Base-by-base conservation (phyloP, 2,797 vertebrate genomes). In the Pagetopsis macropterus region DNA sequence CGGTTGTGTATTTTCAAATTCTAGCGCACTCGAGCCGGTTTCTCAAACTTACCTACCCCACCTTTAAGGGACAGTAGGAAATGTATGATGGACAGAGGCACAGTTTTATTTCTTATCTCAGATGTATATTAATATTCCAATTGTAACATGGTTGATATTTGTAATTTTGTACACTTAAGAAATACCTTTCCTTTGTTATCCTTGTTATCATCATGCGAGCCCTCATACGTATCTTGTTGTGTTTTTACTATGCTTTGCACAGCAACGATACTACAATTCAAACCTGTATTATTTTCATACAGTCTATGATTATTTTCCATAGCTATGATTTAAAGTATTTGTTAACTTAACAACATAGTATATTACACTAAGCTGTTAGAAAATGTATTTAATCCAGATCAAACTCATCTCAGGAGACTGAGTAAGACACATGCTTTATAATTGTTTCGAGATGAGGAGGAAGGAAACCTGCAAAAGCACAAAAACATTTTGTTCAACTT, bases 371-470 rank as follows among this genome's bases (percentile, higher is more conserved):
- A 40, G 14, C 21, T 5, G 9, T 33, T 45, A n/a, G 33, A 56
- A 10, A 52, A 57, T 40, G 9, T 23, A 74, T 52, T 70, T 45
- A 70, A 8, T 73, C 55, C 57, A 41, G 14, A 49, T 67, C 45
- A 64, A 64, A 45, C 27, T 54, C 41, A 68, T 52, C 73, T 68
- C 33, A 1, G 19, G 56, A 66, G 50, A 64, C 27, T 11, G 59
- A 64, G 40, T 37, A 8, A 54, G 54, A 73, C 71, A 31, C 66
- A 72, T 55, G 11, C 65, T 74, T 48, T 17, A 17, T 45, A 61
- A 70, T 48, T 43, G 44, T 62, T 75, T 68, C 11, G 73, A 78
- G 65, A 33, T 33, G 33, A 65, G 59, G 48, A 45, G 8, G 62
- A 59, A 45, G 11, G 31, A 73, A 41, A 60, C 15, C 11, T 23